These are phyloP conservation scores for Prolemur simus DNA, from an alignment of 2,113 vertebrate genomes.

Conservation along the genomic window DNA sequence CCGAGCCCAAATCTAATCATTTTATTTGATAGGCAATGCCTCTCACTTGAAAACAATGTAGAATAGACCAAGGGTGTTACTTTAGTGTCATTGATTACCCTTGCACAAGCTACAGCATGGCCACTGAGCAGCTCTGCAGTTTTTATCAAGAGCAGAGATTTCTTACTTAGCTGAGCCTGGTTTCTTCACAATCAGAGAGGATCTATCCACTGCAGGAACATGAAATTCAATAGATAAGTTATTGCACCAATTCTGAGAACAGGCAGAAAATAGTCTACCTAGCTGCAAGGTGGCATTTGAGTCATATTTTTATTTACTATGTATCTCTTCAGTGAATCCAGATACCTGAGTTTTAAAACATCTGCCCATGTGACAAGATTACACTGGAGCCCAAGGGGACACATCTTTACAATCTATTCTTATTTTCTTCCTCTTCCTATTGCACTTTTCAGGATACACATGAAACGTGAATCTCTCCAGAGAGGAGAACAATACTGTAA, in stretches of 20 bases:
- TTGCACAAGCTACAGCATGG: background rate
- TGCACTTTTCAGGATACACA: conserved; percentile 3
- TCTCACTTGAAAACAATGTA: background rate
- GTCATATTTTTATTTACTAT: conserved; percentile 52
- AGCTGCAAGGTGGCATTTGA: conserved; percentile 14
- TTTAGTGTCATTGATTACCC: background rate
- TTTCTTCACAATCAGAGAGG: background rate
- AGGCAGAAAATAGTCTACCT: conserved; percentile 2
- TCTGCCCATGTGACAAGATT: conserved; percentile 51
- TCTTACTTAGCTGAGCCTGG: background rate
- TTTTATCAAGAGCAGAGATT: background rate
- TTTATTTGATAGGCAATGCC: background rate
- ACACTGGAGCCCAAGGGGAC: conserved; percentile 29
- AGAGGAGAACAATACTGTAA: background rate
- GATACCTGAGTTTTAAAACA: conserved; percentile 58
- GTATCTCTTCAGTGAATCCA: conserved; percentile 37
- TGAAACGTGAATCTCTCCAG: conserved; percentile 25
- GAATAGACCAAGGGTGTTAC: background rate
- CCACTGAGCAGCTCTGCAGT: background rate
- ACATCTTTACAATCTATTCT: conserved; percentile 45
- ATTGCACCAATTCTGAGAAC: conserved; percentile 21
- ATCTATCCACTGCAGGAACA: background rate
- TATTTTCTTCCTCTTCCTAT: conserved; percentile 37
- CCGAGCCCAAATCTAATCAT: background rate
- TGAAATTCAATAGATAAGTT: conserved; percentile 51